Conservation (phyloP, 2,888 invertebrate species). For the Rhingia campestris region DNA sequence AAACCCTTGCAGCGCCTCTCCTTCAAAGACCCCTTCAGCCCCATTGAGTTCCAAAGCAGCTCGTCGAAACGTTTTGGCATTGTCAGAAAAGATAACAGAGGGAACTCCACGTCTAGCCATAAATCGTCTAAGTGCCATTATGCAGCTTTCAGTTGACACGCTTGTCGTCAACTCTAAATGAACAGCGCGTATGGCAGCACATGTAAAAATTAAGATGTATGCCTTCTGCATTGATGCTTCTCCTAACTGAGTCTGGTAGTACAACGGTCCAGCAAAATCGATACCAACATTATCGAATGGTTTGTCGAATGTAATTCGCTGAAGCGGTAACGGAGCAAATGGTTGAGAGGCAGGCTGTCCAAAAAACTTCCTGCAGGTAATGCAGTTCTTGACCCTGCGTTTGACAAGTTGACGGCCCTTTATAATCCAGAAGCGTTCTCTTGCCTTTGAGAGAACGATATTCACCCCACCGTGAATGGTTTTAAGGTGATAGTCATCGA, state of each 20-base stretch:
- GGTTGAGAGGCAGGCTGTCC: constrained; percentile 7
- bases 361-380: constrained; percentile 20
- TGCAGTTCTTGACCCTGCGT: constrained; percentile 11
- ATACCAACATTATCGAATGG: constrained; percentile 35
- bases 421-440: constrained; percentile 18
- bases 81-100: constrained; percentile 34
- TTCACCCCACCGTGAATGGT: constrained; percentile 28
- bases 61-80: constrained; percentile 43
- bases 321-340: constrained; percentile 6
- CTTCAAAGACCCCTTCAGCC: too few relatives aligned
- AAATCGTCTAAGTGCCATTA: constrained; percentile 42
- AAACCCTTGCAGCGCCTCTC: too few relatives aligned
- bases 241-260: too few relatives aligned
- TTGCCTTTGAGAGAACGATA: not conserved
- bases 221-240: too few relatives aligned
- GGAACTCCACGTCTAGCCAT: constrained; percentile 31
- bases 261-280: constrained; percentile 35
- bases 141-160: constrained; percentile 25
- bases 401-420: constrained; percentile 21
- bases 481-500: constrained; percentile 23
- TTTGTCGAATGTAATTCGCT: constrained; percentile 22
- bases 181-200: too few relatives aligned
- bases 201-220: too few relatives aligned
- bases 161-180: constrained; percentile 30
- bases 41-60: constrained; percentile 35